phyloP scores from a whole-genome alignment of 1,140 invertebrate genomes.

The Rhopalosiphum maidis region DNA sequence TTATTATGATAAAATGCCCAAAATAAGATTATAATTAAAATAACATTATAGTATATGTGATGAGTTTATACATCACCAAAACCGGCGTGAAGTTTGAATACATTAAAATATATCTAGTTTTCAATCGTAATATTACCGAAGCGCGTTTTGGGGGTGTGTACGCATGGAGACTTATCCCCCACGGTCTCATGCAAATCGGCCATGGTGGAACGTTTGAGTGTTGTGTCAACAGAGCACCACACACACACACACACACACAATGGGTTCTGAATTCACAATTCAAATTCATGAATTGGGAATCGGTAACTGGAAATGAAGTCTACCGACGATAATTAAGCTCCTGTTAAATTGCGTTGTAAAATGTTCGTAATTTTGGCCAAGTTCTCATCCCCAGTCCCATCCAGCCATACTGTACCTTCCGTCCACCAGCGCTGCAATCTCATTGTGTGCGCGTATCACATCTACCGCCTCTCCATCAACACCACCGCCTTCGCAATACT shows the following conservation, averaged over 20 bases:
- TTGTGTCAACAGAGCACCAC: not conserved
- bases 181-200: not conserved
- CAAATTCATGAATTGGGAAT: constrained; percentile 9
- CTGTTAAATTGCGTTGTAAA: constrained; percentile 11
- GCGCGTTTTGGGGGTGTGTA: not conserved
- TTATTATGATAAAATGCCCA: no score
- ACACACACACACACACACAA: not conserved
- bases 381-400: not conserved
- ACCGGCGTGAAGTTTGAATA: not conserved
- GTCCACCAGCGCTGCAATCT: not conserved
- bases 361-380: not conserved
- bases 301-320: not conserved
- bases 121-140: not conserved
- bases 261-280: constrained; percentile 1
- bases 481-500: not conserved
- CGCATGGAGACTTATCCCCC: not conserved
- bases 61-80: not conserved
- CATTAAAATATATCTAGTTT: not conserved
- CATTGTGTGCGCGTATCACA: not conserved
- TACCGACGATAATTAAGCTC: constrained; percentile 15
- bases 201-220: not conserved
- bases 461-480: not conserved
- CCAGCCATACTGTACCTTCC: no score
- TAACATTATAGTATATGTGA: not conserved
- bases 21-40: not conserved